Percentiles rank a stretch among this genome's conserved stretches.
Evolutionary conservation across 2,797 vertebrate genomes (phyloP).

Genomic region (Pantherophis alleghaniensis): DNA sequence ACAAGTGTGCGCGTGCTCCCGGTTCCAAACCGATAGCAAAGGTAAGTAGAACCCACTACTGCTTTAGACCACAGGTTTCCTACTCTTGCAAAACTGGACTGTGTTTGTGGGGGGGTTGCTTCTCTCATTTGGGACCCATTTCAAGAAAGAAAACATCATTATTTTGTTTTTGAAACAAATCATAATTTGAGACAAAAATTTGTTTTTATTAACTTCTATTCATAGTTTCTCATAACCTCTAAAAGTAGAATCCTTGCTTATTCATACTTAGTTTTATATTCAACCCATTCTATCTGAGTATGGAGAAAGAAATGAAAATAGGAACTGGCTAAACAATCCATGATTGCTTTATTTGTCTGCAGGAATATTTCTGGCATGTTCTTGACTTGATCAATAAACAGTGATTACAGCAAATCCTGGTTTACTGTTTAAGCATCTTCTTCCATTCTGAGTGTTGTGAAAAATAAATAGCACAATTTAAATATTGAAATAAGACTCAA

Average conservation of each 20-base stretch:
- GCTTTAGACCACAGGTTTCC: background rate
- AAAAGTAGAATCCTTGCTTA: background rate
- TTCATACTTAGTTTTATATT: background rate
- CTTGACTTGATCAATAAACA: background rate
- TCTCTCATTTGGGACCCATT: background rate
- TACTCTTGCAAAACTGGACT: background rate
- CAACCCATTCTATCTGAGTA: background rate
- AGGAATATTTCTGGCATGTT: background rate
- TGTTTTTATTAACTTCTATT: background rate
- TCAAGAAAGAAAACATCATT: background rate
- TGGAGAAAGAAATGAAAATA: background rate
- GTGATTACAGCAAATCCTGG: background rate
- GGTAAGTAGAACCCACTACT: too few relatives aligned
- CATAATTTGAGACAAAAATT: background rate
- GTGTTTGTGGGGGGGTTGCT: background rate
- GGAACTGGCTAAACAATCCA: background rate
- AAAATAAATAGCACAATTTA: background rate
- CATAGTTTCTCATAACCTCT: background rate
- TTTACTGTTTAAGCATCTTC: background rate
- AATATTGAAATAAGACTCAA: slow-evolving; percentile 8
- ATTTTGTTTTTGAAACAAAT: background rate
- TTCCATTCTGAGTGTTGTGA: background rate
- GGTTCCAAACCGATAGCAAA: too few relatives aligned
- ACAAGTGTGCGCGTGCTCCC: too few relatives aligned
- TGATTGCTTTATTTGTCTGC: background rate